phyloP scores from a whole-genome alignment of 2,888 invertebrate genomes.

The Perdita meconis region DNA sequence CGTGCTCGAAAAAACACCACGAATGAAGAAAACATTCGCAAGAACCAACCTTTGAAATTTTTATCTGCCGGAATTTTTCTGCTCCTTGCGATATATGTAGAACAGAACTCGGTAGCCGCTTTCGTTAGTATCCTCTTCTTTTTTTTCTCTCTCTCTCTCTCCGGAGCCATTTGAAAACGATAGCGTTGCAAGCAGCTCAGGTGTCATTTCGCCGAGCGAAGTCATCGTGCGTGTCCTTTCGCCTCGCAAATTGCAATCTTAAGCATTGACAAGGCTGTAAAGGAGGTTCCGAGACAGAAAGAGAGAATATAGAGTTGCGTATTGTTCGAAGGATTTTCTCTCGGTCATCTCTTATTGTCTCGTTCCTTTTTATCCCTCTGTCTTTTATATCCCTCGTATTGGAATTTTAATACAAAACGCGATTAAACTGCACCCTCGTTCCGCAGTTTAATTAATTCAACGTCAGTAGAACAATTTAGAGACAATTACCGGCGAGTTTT shows the following conservation, averaged over 20 bases:
- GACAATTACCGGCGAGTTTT: constrained; percentile 26
- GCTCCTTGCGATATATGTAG: neutral
- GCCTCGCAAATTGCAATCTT: constrained; percentile 3
- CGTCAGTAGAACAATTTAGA: constrained; percentile 27
- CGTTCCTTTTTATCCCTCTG: neutral
- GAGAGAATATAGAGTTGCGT: neutral
- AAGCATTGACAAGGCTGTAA: neutral
- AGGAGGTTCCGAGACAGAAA: neutral
- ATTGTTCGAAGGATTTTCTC: neutral
- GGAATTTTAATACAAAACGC: constrained; percentile 38
- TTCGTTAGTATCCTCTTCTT: neutral
- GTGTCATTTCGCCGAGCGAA: neutral
- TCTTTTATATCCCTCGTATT: constrained; percentile 27
- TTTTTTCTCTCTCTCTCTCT: no score
- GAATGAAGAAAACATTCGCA: constrained; percentile 27
- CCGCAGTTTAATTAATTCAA: constrained; percentile 41
- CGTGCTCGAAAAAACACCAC: constrained; percentile 31
- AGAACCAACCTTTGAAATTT: constrained; percentile 45
- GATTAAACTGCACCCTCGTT: constrained; percentile 33
- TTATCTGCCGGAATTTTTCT: constrained; percentile 13
- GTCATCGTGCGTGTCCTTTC: neutral
- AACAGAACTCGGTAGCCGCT: neutral
- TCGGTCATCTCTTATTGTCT: neutral
- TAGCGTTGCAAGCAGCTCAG: neutral
- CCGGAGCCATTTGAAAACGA: neutral